phyloP scores from a whole-genome alignment of 1,140 invertebrate species.

The Rhizoglyphus robini region DNA sequence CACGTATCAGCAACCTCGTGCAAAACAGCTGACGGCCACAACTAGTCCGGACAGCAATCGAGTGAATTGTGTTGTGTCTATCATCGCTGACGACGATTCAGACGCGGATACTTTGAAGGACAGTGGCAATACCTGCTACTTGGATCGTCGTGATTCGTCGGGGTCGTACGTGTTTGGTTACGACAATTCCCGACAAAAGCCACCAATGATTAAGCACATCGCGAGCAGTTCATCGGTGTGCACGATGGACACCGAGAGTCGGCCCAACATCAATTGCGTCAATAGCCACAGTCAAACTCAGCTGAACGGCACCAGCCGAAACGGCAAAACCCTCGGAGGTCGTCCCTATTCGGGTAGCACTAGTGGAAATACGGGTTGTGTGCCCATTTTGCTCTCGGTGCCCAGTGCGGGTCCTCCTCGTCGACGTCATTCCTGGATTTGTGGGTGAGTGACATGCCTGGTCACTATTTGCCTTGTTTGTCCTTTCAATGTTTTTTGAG shows the following conservation, averaged over 20 bases:
- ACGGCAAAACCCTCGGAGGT: not conserved
- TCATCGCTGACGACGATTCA: constrained; percentile 7
- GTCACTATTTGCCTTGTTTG: not conserved
- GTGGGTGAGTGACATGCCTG: constrained; percentile 17
- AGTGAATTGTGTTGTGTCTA: not conserved
- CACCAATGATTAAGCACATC: not conserved
- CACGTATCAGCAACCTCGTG: no score
- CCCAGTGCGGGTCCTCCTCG: constrained; percentile 2
- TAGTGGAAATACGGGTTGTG: not conserved
- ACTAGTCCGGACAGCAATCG: no score
- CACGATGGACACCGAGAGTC: not conserved
- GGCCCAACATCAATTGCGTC: not conserved
- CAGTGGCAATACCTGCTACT: not conserved
- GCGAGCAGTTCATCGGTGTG: not conserved
- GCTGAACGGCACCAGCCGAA: not conserved
- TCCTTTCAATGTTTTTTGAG: not conserved
- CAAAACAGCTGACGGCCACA: no score
- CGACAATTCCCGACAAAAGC: not conserved
- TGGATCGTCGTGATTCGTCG: not conserved
- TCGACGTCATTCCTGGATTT: constrained; percentile 21
- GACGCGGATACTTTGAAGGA: not conserved
- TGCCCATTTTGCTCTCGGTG: not conserved
- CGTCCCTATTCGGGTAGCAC: not conserved
- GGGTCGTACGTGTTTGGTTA: not conserved
- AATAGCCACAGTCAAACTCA: not conserved